Evolutionary conservation across 2,888 invertebrate species (phyloP), one percentile per base, ranked within the genome.

Genomic region (Cylloceria caligata): DNA sequence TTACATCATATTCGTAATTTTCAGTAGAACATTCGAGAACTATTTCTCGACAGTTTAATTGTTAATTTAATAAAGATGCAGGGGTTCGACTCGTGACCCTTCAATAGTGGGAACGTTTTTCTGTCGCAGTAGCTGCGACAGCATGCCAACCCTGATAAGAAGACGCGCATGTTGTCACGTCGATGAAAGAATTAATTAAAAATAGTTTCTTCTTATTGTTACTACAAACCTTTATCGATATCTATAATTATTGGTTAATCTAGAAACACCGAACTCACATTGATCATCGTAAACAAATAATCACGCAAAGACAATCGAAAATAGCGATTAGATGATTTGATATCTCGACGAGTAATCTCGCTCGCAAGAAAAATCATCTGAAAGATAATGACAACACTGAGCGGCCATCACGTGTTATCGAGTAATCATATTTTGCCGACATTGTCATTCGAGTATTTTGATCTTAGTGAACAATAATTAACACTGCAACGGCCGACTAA

Each of bases 111-210:
- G 34, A 57, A 34, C 16, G 30, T 57, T 16, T 34, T 57, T n/a
- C n/a, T 21, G 30, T 42, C 42, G 39, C 60, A 19, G 16, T 62
- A 60, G 11, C 72, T 47, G 34, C 72, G 57, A 45, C 64, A 60
- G 21, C 24, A 65, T 47, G 64, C 13, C 34, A 78, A 47, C 67
- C 67, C 47, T 67, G 62, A 79, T 79, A 62, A 60, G 34, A 49
- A 24, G 52, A 34, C 64, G 36, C 39, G 21, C 13, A 34, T 57
- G 39, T 73, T 62, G 67, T 62, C 62, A 42, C 21, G 47, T 13
- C 16, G 21, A 30, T 9, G 42, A 49, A 47, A 52, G 52, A 9
- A 39, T 65, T 72, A 65, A 57, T 72, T 67, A 57, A 49, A 55
- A 60, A 42, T 24, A 5, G 19, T 47, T 7, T 19, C 47, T 13